These are phyloP conservation scores for Corydoras sp. DNA, from an alignment of 2,113 vertebrate genomes.

Conservation along the genomic window DNA sequence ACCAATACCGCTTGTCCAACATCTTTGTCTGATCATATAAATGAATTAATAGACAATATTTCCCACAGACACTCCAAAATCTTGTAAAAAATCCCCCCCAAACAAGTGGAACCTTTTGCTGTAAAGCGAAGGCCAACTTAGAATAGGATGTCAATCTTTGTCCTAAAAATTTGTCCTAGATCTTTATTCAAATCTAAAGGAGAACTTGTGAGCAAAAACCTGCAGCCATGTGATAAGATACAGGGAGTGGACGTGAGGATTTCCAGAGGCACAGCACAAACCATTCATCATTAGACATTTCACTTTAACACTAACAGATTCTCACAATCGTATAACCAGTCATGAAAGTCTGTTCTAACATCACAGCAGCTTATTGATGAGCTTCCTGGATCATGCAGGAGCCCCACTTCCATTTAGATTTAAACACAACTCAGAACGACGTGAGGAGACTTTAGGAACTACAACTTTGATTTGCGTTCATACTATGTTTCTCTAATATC, in stretches of 20 bases:
- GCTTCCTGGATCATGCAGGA: neutral
- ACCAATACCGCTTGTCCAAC: too few relatives aligned
- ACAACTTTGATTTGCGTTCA: too few relatives aligned
- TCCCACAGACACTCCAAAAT: too few relatives aligned
- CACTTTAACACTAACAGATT: constrained; percentile 5
- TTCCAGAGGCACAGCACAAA: constrained; percentile 3
- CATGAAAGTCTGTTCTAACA: neutral
- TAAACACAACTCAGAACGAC: too few relatives aligned
- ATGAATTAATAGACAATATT: too few relatives aligned
- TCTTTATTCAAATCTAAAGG: neutral
- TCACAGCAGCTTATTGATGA: neutral
- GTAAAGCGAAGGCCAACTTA: neutral
- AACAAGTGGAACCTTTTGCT: neutral
- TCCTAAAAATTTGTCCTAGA: too few relatives aligned
- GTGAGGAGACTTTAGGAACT: too few relatives aligned
- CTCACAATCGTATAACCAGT: neutral
- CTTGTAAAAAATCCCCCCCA: too few relatives aligned
- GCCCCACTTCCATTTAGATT: too few relatives aligned
- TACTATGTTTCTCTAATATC: too few relatives aligned
- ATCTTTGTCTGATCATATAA: too few relatives aligned
- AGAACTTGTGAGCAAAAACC: neutral
- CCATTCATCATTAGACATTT: neutral
- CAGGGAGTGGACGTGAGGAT: neutral
- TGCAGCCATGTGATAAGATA: neutral
- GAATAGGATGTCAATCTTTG: too few relatives aligned